Evolutionary conservation across 2,797 vertebrate genomes (phyloP), one percentile per base, ranked within the genome.

Genomic region (Pseudomugil tenellus): DNA sequence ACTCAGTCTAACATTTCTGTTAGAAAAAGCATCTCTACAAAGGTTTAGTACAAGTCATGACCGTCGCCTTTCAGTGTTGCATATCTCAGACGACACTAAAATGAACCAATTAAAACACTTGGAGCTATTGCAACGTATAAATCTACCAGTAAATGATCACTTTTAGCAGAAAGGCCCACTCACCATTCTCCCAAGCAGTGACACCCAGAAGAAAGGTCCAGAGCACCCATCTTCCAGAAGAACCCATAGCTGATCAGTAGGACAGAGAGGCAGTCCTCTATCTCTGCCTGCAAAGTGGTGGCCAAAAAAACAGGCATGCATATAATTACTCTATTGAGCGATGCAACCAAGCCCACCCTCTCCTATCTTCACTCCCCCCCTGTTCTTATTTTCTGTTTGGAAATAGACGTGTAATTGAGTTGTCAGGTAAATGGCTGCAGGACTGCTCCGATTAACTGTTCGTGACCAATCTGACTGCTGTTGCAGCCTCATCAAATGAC

Each of bases 261-360:
- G 77, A 14, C 23, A 54, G 72, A 63, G 54, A 55, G 58, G 59
- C 63, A 70, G 74, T 51, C 29, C 54, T 58, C 67, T 57, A 53
- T 26, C 69, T 68, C 73, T 53, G 70, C 63, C n/a, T 43, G 66
- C 63, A 58, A 63, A 79, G 63, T 67, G 65, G 32, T 63, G 32
- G 23, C 75, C 72, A 81, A 61, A 80, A 69, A 84, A 70, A 70
- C 61, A 91, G 83, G 84, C 91, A 91, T 87, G 90, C 87, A 80
- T 89, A 88, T 89, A 88, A 92, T 86, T 79, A 87, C 91, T 89
- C 58, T 82, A 91, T 81, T 63, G 83, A 90, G 71, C 39, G 55
- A 66, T 59, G 79, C 76, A 67, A 72, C 57, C 57, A 72, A 57
- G 60, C 72, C 68, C 68, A 19, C 72, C 74, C 72, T 56, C 53